Percentiles rank a stretch among this genome's conserved stretches.
phyloP scores from a whole-genome alignment of 2,888 invertebrate genomes.

The Eupithecia subfuscata region DNA sequence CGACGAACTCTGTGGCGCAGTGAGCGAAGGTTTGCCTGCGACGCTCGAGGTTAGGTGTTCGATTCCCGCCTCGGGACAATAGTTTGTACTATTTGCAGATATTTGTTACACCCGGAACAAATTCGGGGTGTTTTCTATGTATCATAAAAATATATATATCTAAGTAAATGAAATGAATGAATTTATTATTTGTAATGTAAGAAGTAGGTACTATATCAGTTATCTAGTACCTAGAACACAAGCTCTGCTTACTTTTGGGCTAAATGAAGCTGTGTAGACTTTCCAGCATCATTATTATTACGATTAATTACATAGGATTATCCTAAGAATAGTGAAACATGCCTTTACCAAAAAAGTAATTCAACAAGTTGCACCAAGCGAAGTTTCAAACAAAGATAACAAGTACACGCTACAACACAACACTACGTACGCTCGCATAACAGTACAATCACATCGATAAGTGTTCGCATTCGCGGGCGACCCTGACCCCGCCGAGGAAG shows the following conservation, averaged over 20 bases:
- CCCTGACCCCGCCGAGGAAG: constrained; percentile 44
- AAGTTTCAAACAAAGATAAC: constrained; percentile 6
- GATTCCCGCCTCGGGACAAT: not conserved
- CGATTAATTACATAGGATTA: not conserved
- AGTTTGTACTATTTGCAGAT: not conserved
- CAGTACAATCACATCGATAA: constrained; percentile 34
- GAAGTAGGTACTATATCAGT: no score
- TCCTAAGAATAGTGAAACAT: not conserved
- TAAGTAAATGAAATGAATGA: no score
- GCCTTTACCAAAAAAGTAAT: not conserved
- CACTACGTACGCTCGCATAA: constrained; percentile 14
- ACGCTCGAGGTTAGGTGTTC: not conserved
- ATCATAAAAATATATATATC: no score
- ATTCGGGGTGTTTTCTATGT: no score
- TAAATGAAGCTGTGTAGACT: no score
- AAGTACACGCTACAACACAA: constrained; percentile 16
- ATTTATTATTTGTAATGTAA: no score
- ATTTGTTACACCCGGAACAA: not conserved
- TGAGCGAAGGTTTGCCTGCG: not conserved
- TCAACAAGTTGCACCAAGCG: constrained; percentile 12
- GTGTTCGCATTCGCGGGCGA: constrained; percentile 33
- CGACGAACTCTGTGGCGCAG: not conserved
- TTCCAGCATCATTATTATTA: no score
- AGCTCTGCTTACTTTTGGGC: no score
- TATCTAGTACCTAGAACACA: no score